Evolutionary conservation across 2,797 vertebrate genomes (phyloP), one percentile per base, ranked within the genome.

Genomic region (Enteromius viviparus): DNA sequence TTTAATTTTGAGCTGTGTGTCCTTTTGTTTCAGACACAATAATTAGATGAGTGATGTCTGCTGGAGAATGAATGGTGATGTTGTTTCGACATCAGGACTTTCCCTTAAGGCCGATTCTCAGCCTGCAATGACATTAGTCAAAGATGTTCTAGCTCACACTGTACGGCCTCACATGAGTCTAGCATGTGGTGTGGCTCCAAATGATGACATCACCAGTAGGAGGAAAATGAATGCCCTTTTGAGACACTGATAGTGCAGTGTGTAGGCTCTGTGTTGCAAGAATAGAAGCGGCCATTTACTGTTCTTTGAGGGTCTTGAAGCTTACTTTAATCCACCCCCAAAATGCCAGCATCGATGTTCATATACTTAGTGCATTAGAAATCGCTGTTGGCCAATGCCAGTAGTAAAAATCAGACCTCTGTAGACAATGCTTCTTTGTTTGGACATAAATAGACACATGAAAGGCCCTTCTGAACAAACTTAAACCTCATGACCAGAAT

Each of bases 121-220:
- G 87, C 89, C 83, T 89, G 88, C 88, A 89, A 85, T 83, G 89
- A 80, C 85, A 91, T 91, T 90, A 91, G 89, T 92, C 89, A 89
- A 84, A 88, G 85, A 85, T 90, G 90, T 92, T 92, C 91, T 89
- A 86, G 87, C 87, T 88, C 88, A 88, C 89, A 90, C 89, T 89
- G 88, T 68, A 86, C n/a, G 34, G 81, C 55, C 80, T 85, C 76
- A 84, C 84, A 82, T 70, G 71, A 88, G 84, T 65, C 70, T 49
- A 75, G 60, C 55, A 76, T 87, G 72, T 74, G 85, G 81, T 68
- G 64, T 47, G 47, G 64, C 76, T 84, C 81, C 65, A 84, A 78
- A 84, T 76, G 17, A 85, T 87, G 81, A 82, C 87, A 85, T 87
- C 85, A 85, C 45, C 81, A 77, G 82, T 55, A 74, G 85, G 84